Evolutionary conservation across 2,888 invertebrate species (phyloP).

Genomic region (Meandrusa payeni): DNA sequence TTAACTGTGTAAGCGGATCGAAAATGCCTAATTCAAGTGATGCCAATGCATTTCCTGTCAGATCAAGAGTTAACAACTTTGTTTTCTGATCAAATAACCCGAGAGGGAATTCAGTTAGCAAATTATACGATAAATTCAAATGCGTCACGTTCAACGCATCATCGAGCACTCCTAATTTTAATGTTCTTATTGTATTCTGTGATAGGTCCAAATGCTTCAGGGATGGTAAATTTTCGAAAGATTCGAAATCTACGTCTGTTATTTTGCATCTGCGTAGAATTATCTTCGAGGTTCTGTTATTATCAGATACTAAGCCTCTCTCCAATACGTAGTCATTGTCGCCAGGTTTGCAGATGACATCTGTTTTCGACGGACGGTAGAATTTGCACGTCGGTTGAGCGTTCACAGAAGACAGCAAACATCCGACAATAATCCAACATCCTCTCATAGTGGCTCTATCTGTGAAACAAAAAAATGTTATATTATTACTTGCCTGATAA

Average conservation of each 20-base stretch:
- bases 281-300: conserved; percentile 36
- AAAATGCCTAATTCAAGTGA: conserved; percentile 44
- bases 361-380: conserved; percentile 22
- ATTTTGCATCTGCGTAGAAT: conserved; percentile 41
- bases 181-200: conserved; percentile 33
- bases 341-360: conserved; percentile 33
- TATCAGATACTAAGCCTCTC: conserved; percentile 43
- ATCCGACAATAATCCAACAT: no score
- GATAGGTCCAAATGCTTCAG: conserved; percentile 37
- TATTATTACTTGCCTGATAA: no score
- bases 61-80: conserved; percentile 45
- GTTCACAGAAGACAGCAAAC: no score
- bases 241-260: conserved; percentile 33
- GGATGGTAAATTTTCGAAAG: conserved; percentile 35
- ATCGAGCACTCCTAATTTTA: conserved; percentile 36
- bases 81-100: conserved; percentile 50
- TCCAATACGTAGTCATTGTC: conserved; percentile 36
- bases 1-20: conserved; percentile 42
- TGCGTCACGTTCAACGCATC: conserved; percentile 36
- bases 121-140: conserved; percentile 51
- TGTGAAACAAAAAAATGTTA: no score
- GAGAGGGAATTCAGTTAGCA: conserved; percentile 41
- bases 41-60: conserved; percentile 45
- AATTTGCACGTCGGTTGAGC: conserved; percentile 35
- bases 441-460: no score